Evolutionary conservation across 2,888 invertebrate genomes (phyloP).

Genomic region (Agrochola lychnidis): DNA sequence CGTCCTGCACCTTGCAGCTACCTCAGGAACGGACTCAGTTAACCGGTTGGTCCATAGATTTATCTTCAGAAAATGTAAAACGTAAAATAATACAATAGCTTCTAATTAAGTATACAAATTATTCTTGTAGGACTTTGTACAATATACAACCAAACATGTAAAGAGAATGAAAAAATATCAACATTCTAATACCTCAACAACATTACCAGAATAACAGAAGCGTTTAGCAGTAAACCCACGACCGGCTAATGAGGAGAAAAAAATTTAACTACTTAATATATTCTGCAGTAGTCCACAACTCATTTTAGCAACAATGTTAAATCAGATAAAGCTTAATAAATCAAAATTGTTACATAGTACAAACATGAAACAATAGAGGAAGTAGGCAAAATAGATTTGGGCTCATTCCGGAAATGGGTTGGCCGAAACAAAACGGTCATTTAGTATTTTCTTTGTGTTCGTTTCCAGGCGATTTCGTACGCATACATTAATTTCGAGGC

Average conservation of each 20-base stretch:
- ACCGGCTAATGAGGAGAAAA: neutral
- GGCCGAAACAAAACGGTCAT: conserved; percentile 70
- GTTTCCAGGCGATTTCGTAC: conserved; percentile 51
- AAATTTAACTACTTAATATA: neutral
- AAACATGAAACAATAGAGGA: conserved; percentile 58
- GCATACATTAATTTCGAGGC: conserved; percentile 57
- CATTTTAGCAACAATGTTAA: conserved; percentile 54
- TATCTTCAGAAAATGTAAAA: neutral
- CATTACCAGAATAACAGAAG: neutral
- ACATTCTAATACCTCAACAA: neutral
- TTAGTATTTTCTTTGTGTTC: conserved; percentile 66
- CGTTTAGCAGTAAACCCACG: neutral
- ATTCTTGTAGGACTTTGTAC: neutral
- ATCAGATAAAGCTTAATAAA: conserved; percentile 64
- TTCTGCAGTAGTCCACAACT: conserved; percentile 7
- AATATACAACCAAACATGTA: neutral
- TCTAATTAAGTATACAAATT: too few species aligned
- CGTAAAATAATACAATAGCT: neutral
- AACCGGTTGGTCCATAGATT: neutral
- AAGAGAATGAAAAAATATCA: neutral
- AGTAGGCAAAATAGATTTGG: conserved; percentile 58
- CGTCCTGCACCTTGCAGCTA: too few species aligned
- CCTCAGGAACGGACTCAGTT: too few species aligned
- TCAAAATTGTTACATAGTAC: conserved; percentile 61
- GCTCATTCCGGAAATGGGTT: conserved; percentile 66